phyloP scores from a whole-genome alignment of 2,888 invertebrate species.

The Cylindroiulus punctatus region DNA sequence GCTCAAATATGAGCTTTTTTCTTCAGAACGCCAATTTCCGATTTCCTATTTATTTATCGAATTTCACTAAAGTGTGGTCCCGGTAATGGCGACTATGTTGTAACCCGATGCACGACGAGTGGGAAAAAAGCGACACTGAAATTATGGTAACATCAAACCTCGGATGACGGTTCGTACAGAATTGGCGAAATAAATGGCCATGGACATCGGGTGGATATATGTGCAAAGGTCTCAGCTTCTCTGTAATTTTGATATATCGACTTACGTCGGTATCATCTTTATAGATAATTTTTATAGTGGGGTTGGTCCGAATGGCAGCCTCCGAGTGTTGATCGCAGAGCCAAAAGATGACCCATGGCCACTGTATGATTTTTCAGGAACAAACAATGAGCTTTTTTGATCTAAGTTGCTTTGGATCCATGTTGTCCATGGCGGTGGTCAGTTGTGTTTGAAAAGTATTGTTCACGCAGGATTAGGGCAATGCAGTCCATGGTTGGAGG shows the following conservation, averaged over 20 bases:
- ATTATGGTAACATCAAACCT: conserved; percentile 37
- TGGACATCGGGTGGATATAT: conserved; percentile 27
- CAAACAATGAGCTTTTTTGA: too few relatives aligned
- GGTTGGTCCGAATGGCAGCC: too few relatives aligned
- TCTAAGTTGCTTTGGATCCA: too few relatives aligned
- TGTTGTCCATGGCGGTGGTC: too few relatives aligned
- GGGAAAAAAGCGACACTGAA: conserved; percentile 21
- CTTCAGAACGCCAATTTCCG: conserved; percentile 39
- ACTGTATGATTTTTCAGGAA: too few relatives aligned
- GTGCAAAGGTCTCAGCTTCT: conserved; percentile 37
- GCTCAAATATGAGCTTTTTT: neutral
- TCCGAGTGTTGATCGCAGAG: too few relatives aligned
- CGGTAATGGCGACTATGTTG: neutral
- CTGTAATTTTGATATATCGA: conserved; percentile 12
- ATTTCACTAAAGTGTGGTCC: conserved; percentile 13
- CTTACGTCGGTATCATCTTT: conserved; percentile 33
- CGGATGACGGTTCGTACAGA: neutral
- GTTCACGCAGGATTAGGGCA: too few relatives aligned
- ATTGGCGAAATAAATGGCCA: conserved; percentile 28
- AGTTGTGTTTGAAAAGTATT: too few relatives aligned
- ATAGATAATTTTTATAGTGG: conserved; percentile 24
- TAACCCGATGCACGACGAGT: neutral
- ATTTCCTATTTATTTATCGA: conserved; percentile 43
- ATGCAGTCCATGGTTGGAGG: too few relatives aligned
- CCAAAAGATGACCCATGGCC: too few relatives aligned